A percentile compares a stretch with the other conserved stretches of the same genome.
Evolutionary conservation across 2,113 vertebrate species (phyloP).

Genomic region (Lophura nycthemera): DNA sequence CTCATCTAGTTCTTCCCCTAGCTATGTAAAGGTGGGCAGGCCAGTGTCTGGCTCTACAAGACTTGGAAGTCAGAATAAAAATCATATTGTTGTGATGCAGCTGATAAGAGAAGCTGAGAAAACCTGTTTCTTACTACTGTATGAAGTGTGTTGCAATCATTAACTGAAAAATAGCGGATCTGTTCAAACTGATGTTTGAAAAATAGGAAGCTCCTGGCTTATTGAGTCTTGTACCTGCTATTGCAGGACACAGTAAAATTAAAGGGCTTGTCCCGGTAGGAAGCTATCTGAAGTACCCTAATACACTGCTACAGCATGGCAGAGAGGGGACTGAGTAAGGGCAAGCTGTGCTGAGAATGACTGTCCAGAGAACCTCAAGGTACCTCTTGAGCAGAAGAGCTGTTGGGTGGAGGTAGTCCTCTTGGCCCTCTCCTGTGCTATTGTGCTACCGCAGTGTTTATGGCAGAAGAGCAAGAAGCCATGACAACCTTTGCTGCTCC

Average conservation of each 20-base stretch:
- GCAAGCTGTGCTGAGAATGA: not conserved
- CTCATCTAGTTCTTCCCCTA: not conserved
- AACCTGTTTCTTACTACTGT: not conserved
- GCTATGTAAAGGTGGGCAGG: not conserved
- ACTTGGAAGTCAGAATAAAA: not conserved
- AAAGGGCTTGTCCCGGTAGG: not conserved
- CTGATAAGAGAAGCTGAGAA: not conserved
- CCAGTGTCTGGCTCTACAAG: not conserved
- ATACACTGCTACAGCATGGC: not conserved
- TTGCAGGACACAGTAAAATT: not conserved
- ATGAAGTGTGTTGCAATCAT: not conserved
- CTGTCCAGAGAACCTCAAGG: not conserved
- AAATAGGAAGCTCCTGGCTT: not conserved
- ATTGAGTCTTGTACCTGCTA: not conserved
- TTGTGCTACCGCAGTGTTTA: not conserved
- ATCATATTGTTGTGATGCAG: not conserved
- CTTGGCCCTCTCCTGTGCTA: not conserved
- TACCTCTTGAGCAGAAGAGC: not conserved
- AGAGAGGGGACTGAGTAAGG: not conserved
- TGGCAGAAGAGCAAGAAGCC: not conserved
- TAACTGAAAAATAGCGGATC: not conserved
- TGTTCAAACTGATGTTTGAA: not conserved
- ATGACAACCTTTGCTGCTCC: not conserved
- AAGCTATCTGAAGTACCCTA: not conserved
- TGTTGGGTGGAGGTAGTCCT: not conserved